Evolutionary conservation across 2,113 vertebrate species (phyloP).

Genomic region (Lipotes vexillifer): DNA sequence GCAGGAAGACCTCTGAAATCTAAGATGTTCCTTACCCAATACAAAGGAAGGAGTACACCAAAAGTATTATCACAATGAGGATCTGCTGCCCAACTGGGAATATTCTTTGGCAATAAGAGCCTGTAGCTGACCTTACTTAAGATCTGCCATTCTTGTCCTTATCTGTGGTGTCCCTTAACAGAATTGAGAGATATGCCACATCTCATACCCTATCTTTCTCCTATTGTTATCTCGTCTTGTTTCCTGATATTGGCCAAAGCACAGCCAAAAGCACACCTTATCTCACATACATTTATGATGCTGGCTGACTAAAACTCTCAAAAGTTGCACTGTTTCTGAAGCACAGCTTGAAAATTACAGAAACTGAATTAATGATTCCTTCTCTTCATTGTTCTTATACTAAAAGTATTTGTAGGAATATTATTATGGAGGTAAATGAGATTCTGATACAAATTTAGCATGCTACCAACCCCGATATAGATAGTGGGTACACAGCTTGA

Average conservation of each 20-base stretch:
- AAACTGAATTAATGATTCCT: not conserved
- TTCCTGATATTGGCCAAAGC: not conserved
- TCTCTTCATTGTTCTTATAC: not conserved
- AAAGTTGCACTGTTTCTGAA: not conserved
- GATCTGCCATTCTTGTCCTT: not conserved
- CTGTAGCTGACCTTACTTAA: not conserved
- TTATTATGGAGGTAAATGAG: not conserved
- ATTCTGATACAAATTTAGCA: not conserved
- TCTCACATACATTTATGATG: not conserved
- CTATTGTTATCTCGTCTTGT: not conserved
- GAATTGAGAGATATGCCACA: rapidly evolving
- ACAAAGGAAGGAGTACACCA: not conserved
- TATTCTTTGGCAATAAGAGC: not conserved
- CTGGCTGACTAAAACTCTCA: not conserved
- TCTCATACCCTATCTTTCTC: not conserved
- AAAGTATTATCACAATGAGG: not conserved
- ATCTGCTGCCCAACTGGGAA: not conserved
- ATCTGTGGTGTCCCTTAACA: not conserved
- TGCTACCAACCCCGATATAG: not conserved
- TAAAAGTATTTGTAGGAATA: not conserved
- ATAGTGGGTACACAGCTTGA: not conserved
- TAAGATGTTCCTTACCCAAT: not conserved
- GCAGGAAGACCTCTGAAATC: not conserved
- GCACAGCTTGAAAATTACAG: not conserved
- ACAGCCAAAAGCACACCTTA: not conserved